Conservation (phyloP, 2,888 invertebrate species). For the Agrotis segetum region DNA sequence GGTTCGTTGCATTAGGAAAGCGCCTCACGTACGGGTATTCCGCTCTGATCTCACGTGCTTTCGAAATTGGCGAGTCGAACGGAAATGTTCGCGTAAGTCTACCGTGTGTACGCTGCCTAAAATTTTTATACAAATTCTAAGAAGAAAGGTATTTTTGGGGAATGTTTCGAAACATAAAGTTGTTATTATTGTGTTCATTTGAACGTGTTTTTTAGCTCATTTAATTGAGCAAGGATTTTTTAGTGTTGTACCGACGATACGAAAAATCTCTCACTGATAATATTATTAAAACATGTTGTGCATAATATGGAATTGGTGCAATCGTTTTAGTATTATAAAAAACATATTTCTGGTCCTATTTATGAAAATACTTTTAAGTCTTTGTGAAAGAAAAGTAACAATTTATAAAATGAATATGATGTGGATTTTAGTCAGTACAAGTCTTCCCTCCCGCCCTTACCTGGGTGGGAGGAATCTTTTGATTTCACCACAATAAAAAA, state of each 20-base stretch:
- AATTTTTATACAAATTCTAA: constrained; percentile 58
- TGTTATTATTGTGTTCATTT: constrained; percentile 43
- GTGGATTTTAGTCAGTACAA: no score
- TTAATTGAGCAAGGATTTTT: constrained; percentile 2
- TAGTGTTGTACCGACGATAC: background rate
- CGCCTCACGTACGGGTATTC: constrained; percentile 76
- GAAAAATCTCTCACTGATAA: no score
- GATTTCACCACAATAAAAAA: no score
- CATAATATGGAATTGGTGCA: no score
- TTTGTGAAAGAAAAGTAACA: no score
- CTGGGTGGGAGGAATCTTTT: no score
- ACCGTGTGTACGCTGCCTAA: constrained; percentile 56
- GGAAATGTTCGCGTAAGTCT: constrained; percentile 73
- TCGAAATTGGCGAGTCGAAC: constrained; percentile 76
- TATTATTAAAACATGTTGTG: no score
- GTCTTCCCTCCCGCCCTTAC: no score
- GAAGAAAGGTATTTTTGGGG: constrained; percentile 32
- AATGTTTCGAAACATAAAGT: constrained; percentile 15
- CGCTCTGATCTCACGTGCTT: constrained; percentile 78
- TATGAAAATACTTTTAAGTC: no score
- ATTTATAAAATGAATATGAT: no score
- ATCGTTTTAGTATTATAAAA: no score
- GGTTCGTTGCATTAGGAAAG: constrained; percentile 69
- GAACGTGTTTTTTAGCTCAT: constrained; percentile 19
- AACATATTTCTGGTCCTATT: no score